phyloP scores from a whole-genome alignment of 2,888 invertebrate species.

The Trachelus iudaicus region DNA sequence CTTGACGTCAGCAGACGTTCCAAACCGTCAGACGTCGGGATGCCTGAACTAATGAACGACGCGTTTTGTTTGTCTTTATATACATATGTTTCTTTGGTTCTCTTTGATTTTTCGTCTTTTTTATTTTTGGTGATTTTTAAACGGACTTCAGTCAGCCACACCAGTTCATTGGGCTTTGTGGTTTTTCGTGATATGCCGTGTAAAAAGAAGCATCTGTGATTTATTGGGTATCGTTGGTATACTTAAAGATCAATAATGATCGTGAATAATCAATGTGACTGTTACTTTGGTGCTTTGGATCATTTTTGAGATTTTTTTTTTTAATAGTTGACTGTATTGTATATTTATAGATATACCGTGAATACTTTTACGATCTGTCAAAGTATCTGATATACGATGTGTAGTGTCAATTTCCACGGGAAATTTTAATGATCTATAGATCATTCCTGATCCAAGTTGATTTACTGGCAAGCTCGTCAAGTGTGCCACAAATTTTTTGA shows the following conservation, averaged over 20 bases:
- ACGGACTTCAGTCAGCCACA: neutral
- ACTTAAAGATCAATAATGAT: neutral
- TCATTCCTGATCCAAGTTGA: no score
- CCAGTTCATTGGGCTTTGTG: neutral
- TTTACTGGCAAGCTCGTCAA: no score
- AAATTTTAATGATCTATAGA: no score
- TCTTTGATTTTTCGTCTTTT: neutral
- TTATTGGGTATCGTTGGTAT: neutral
- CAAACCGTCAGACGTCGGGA: neutral
- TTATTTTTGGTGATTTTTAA: neutral
- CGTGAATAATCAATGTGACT: neutral
- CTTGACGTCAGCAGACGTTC: neutral
- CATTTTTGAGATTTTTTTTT: no score
- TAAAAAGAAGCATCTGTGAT: neutral
- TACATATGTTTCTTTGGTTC: neutral
- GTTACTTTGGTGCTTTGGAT: no score
- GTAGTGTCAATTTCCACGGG: no score
- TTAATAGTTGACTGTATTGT: no score
- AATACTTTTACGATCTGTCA: no score
- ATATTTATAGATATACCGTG: no score
- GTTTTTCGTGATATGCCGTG: neutral
- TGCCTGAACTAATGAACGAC: neutral
- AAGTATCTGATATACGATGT: no score
- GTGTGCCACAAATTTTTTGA: no score
- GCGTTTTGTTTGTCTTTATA: neutral